Evolutionary conservation across 2,113 vertebrate genomes (phyloP).

Genomic region (human): GRCh38 chr3:139680501-139681000

Average conservation of each 20-base stretch:
- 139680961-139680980: background rate
- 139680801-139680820: background rate
- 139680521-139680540: background rate
- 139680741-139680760: background rate
- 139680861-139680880: background rate
- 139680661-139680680: background rate
- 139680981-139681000: background rate
- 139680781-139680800: background rate
- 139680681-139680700: background rate
- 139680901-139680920: background rate
- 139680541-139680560: background rate
- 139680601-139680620: background rate
- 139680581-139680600: background rate
- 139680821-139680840: background rate
- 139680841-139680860: background rate
- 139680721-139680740: background rate
- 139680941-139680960: background rate
- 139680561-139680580: background rate
- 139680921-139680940: background rate
- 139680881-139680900: background rate
- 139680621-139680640: slow-evolving; percentile 1
- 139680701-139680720: background rate
- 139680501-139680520: background rate
- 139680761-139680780: background rate
- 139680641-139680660: slow-evolving; percentile 29